A percentile compares a stretch with the other conserved stretches of the same genome.
phyloP scores from a whole-genome alignment of 53 echinoderm and acorn worm genomes.

The Arbacia lixula region DNA sequence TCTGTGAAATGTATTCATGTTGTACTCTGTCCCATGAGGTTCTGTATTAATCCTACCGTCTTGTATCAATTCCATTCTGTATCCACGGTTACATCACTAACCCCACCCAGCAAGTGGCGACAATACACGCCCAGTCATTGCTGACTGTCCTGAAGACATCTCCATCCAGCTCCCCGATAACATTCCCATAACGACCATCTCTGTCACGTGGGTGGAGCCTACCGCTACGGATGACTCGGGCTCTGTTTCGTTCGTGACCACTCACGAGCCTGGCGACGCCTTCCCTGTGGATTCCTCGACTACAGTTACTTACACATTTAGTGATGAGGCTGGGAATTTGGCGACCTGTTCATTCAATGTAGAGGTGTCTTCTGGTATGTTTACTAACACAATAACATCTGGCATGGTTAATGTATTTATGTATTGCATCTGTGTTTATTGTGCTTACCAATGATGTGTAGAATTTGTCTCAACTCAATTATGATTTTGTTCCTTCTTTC shows the following conservation, averaged over 20 bases:
- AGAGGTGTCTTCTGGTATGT: slow-evolving; percentile 50
- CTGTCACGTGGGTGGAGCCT: slow-evolving; percentile 46
- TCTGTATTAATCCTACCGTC: neutral
- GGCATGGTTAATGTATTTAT: too few species aligned
- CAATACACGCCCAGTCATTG: slow-evolving; percentile 42
- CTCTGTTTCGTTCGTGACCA: neutral
- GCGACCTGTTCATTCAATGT: slow-evolving; percentile 58
- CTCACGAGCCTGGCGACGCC: slow-evolving; percentile 13
- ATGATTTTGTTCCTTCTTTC: neutral
- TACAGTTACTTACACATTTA: slow-evolving; percentile 65
- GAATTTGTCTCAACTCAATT: neutral
- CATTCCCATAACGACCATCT: neutral
- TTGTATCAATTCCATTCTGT: neutral
- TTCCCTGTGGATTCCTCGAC: slow-evolving; percentile 54
- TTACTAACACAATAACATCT: neutral
- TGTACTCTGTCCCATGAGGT: too few species aligned
- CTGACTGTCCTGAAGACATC: slow-evolving; percentile 43
- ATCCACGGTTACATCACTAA: neutral
- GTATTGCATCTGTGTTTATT: too few species aligned
- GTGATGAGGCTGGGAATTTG: slow-evolving; percentile 59
- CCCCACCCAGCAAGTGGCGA: neutral
- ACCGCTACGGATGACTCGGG: slow-evolving; percentile 46
- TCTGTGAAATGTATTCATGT: too few species aligned
- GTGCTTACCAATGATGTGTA: neutral
- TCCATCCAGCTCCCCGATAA: neutral